These are phyloP conservation scores for Pheosia gnoma DNA, from an alignment of 2,888 invertebrate species.

Conservation along the genomic window DNA sequence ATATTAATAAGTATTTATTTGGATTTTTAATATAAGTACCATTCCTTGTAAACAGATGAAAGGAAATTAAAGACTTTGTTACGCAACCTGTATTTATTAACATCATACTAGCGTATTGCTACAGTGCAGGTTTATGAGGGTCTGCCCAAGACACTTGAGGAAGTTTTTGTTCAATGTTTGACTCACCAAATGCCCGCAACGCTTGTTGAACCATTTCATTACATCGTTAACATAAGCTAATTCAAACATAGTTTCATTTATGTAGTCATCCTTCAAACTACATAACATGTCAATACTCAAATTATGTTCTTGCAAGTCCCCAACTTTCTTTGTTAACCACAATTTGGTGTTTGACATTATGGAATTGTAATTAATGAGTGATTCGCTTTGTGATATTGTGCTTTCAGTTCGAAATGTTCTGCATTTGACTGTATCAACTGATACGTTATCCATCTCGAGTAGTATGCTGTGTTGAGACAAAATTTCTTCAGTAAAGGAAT, in stretches of 20 bases:
- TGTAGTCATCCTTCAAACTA: slow-evolving; percentile 12
- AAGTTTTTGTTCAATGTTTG: slow-evolving; percentile 27
- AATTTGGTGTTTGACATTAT: slow-evolving; percentile 12
- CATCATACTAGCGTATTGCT: background rate
- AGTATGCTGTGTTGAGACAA: background rate
- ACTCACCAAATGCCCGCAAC: slow-evolving; percentile 16
- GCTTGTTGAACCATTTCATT: slow-evolving; percentile 10
- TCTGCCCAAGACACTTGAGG: slow-evolving; percentile 36
- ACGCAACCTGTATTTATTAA: background rate
- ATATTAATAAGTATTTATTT: background rate
- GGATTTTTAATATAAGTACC: background rate
- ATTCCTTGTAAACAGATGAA: slow-evolving; percentile 1
- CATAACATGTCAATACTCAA: slow-evolving; percentile 10
- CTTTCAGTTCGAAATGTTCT: background rate
- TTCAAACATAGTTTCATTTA: slow-evolving; percentile 37
- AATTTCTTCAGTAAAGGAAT: background rate
- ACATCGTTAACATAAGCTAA: slow-evolving; percentile 12
- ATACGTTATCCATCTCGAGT: background rate
- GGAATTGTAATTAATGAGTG: too few species aligned
- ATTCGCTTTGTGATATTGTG: background rate
- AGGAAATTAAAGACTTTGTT: slow-evolving; percentile 1
- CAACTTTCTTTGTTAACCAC: slow-evolving; percentile 25
- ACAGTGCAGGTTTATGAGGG: slow-evolving; percentile 15
- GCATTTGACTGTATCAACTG: background rate
- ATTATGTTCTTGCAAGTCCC: slow-evolving; percentile 11